These are phyloP conservation scores for Enteromius paludinosus DNA, from an alignment of 2,797 vertebrate species.

Conservation along the genomic window DNA sequence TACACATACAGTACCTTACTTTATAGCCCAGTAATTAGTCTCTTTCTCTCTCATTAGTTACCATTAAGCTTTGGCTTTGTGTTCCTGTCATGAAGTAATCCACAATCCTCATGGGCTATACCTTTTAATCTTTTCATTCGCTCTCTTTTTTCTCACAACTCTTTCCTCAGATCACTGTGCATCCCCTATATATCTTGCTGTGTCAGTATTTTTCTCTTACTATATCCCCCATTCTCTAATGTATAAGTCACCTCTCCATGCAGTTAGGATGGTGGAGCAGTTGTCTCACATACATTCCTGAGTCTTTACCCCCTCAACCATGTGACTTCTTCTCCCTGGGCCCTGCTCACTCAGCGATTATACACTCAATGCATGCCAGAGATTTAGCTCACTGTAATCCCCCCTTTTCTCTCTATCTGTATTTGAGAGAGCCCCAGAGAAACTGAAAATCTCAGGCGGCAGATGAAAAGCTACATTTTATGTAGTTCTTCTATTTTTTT, in stretches of 20 bases:
- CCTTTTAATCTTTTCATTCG: constrained; percentile 19
- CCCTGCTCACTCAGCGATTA: constrained; percentile 78
- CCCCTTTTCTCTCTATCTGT: constrained; percentile 53
- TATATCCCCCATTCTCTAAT: constrained; percentile 54
- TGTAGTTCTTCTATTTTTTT: constrained; percentile 15
- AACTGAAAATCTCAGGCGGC: constrained; percentile 12
- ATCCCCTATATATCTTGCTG: constrained; percentile 50
- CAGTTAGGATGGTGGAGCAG: constrained; percentile 72
- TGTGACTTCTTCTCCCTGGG: constrained; percentile 81
- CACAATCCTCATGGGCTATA: background rate
- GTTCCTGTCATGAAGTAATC: constrained; percentile 27
- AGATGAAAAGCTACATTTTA: constrained; percentile 27
- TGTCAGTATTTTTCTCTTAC: constrained; percentile 54
- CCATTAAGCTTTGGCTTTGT: background rate
- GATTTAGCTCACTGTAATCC: constrained; percentile 82
- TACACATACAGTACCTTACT: background rate
- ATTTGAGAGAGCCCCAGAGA: constrained; percentile 24
- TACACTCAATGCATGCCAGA: constrained; percentile 78
- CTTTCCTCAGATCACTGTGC: constrained; percentile 6
- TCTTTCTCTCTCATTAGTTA: constrained; percentile 1
- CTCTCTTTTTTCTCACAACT: background rate
- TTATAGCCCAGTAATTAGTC: background rate
- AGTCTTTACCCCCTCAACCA: constrained; percentile 75
- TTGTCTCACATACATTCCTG: constrained; percentile 79
- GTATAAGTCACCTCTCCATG: constrained; percentile 44